phyloP scores from a whole-genome alignment of 2,113 vertebrate species.

The Macaca nemestrina region DNA sequence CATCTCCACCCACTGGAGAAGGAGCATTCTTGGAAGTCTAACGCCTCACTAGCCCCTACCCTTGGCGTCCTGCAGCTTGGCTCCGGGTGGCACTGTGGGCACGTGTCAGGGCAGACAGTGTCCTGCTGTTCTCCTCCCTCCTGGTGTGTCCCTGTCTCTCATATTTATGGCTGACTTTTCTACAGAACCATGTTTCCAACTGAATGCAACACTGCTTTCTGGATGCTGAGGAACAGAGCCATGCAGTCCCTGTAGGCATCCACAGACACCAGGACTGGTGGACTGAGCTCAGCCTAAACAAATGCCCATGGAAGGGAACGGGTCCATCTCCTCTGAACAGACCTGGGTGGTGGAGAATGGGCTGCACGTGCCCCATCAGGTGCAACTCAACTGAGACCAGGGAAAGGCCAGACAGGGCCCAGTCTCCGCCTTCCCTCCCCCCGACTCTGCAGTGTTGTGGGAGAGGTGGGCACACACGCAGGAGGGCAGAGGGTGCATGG shows the following conservation, averaged over 20 bases:
- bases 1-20: conserved; percentile 57
- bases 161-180: neutral
- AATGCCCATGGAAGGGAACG: fast-evolving
- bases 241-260: neutral
- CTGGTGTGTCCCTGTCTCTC: neutral
- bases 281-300: neutral
- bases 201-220: fast-evolving
- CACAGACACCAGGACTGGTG: fast-evolving
- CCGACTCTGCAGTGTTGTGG: neutral
- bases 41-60: neutral
- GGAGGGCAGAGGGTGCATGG: no score
- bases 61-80: neutral
- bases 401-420: neutral
- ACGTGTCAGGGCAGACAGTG: neutral
- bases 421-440: no score
- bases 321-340: fast-evolving
- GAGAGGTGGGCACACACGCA: fast-evolving
- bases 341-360: neutral
- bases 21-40: conserved; percentile 15
- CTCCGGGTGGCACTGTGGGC: neutral
- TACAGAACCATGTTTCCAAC: neutral
- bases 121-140: neutral
- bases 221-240: fast-evolving
- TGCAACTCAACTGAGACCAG: fast-evolving
- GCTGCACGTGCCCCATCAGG: fast-evolving